Conservation (phyloP, 1,140 invertebrate genomes). For the Ooceraea biroi region DNA sequence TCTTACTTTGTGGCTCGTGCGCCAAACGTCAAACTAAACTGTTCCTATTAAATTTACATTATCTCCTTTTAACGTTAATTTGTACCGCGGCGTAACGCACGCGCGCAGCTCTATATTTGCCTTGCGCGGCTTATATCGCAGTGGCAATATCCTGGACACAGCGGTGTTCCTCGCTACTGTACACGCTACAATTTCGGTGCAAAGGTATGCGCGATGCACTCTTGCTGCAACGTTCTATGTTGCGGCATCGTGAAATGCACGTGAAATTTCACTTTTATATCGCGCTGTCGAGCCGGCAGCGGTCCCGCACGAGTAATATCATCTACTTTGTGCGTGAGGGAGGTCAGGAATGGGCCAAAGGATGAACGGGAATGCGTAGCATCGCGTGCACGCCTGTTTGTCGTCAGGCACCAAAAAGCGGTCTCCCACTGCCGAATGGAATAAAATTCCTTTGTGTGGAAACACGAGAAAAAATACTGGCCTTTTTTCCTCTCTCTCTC, state of each 20-base stretch:
- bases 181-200: slow-evolving; percentile 23
- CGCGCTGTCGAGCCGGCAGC: neutral
- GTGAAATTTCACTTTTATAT: slow-evolving; percentile 48
- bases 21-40: slow-evolving; percentile 29
- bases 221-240: neutral
- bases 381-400: slow-evolving; percentile 32
- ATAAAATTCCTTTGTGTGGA: slow-evolving; percentile 72
- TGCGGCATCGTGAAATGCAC: slow-evolving; percentile 31
- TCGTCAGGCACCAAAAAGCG: slow-evolving; percentile 62
- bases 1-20: slow-evolving; percentile 31
- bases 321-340: slow-evolving; percentile 29
- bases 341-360: neutral
- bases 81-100: slow-evolving; percentile 1
- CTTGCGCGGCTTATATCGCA: neutral
- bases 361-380: slow-evolving; percentile 48
- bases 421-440: slow-evolving; percentile 60
- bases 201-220: neutral
- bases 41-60: slow-evolving; percentile 56
- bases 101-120: slow-evolving; percentile 36
- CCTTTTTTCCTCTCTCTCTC: neutral
- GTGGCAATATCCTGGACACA: slow-evolving; percentile 5
- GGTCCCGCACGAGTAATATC: slow-evolving; percentile 34
- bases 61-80: slow-evolving; percentile 48
- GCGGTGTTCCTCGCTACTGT: neutral
- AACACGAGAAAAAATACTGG: slow-evolving; percentile 60